Evolutionary conservation across 2,113 vertebrate genomes (phyloP), one percentile per base, ranked within the genome.

Genomic region (Etheostoma cragini): DNA sequence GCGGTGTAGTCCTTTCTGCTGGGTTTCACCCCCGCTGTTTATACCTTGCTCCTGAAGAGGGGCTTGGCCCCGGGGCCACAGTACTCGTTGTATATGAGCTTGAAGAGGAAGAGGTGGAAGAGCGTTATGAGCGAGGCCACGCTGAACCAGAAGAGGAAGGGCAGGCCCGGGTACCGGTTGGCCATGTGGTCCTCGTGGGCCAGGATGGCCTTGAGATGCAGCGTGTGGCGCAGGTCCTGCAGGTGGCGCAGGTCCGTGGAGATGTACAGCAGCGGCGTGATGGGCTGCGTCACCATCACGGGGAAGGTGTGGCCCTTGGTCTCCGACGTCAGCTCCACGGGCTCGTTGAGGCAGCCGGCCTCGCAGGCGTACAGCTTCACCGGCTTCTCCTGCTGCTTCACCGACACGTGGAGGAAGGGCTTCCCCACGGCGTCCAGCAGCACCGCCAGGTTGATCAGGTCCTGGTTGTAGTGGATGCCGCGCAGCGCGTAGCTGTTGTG

Each of bases 171-270:
- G 87, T 98, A 97, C 88, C 97, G 95, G 91, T 97, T 98, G 73
- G 98, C 98, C 98, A 99, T 99, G 95, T 99, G 98, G 78, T 99
- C 98, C 53, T 99, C 97, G 0, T 99, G 98, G 33, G 97, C 98
- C 83, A 99, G 84, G 89, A 99, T 98, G 85, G 97, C 95, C 93
- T 98, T 99, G 46, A 99, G 96, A 87, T 99, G 98, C 88, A 99
- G 94, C 0, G 98, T 99, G 94, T 98, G 98, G 63, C 97, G 94
- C 70, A 99, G 92, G 85, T 99, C 98, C 93, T 99, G 98, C 89
- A 99, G 92, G 82, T 99, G 98, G 6, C 91, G 94, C 92, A 99
- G 80, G 92, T 99, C 97, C 0, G 97, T 97, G 1, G 98, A 98
- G 89, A 99, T 97, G 90, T 99, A 99, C 1, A 99, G 95, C 90